Conservation (phyloP, 2,113 vertebrate species). For the Oryzias celebensis region DNA sequence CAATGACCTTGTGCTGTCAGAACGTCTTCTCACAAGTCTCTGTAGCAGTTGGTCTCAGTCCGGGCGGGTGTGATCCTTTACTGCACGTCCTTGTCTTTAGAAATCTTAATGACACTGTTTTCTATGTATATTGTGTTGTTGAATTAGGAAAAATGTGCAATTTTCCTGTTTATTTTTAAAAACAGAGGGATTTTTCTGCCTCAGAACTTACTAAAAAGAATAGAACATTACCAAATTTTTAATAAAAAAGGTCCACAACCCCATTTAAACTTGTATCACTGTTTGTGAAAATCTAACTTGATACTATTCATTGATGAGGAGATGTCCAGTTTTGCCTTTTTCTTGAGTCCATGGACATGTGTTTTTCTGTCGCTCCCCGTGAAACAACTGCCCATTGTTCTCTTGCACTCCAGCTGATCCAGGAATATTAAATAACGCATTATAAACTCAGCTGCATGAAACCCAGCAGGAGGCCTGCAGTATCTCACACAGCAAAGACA, state of each 20-base stretch:
- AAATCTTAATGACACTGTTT: no score
- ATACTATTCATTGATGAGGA: constrained; percentile 15
- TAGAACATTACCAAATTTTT: no score
- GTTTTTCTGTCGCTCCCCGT: constrained; percentile 25
- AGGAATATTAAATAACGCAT: constrained; percentile 43
- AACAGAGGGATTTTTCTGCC: no score
- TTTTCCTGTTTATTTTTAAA: no score
- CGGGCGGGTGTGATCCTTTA: not conserved
- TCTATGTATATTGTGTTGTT: no score
- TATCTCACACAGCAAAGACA: not conserved
- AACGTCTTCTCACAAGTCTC: constrained; percentile 20
- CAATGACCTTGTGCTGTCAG: constrained; percentile 48
- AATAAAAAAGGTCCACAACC: no score
- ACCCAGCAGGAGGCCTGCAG: constrained; percentile 7
- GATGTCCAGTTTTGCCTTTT: constrained; percentile 12
- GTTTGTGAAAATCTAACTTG: constrained; percentile 27
- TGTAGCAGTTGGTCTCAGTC: not conserved
- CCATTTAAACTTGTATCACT: not conserved
- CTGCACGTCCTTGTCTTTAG: no score
- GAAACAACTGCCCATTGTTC: constrained; percentile 44
- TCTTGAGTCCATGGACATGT: constrained; percentile 18
- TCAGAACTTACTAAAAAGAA: no score
- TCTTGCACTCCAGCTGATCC: constrained; percentile 38
- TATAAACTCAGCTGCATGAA: constrained; percentile 18
- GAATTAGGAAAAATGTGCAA: no score